These are phyloP conservation scores for Hymenopus coronatus DNA, from an alignment of 2,888 invertebrate species.

Conservation along the genomic window DNA sequence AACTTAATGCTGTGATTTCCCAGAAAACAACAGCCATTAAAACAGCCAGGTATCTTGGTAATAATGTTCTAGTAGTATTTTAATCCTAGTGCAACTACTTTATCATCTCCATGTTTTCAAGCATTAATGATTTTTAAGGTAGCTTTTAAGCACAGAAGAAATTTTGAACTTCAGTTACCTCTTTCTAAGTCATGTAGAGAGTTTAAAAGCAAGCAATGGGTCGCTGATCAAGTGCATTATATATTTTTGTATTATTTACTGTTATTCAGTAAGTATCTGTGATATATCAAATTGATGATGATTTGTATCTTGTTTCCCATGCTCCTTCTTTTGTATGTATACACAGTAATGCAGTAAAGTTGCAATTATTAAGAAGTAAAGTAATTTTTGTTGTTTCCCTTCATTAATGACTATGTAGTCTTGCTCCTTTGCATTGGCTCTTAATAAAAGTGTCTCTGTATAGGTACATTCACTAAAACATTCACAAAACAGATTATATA, in stretches of 20 bases:
- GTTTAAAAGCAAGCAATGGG: no score
- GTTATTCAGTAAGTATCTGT: background rate
- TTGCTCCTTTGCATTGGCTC: background rate
- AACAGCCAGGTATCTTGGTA: no score
- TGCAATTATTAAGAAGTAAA: background rate
- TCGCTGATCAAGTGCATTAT: background rate
- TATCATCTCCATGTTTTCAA: no score
- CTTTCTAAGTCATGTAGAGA: no score
- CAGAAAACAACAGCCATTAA: no score
- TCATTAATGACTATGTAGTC: slow-evolving; percentile 9
- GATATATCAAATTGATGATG: background rate
- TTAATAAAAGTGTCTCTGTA: background rate
- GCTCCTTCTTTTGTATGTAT: background rate
- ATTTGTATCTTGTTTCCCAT: background rate
- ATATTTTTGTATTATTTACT: background rate
- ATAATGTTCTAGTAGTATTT: no score
- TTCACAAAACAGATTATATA: background rate
- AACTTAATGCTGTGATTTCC: no score
- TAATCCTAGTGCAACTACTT: no score
- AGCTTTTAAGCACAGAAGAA: no score
- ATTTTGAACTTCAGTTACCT: no score
- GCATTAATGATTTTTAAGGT: no score
- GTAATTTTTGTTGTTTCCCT: slow-evolving; percentile 18
- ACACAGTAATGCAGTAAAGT: background rate
- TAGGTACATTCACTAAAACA: background rate